phyloP scores from a whole-genome alignment of 2,888 invertebrate species.

The Brachyptera risi region DNA sequence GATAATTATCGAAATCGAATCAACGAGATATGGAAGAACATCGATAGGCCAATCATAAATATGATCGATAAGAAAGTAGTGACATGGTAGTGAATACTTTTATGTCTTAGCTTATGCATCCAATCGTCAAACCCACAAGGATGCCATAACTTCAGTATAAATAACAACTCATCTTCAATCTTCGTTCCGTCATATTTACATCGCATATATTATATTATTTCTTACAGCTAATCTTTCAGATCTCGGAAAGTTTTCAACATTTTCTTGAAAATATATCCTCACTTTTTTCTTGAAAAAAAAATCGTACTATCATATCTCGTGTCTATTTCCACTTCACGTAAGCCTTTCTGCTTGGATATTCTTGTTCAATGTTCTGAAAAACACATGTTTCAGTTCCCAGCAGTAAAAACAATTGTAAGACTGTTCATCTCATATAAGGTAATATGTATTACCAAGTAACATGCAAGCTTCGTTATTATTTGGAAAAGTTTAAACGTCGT shows the following conservation, averaged over 20 bases:
- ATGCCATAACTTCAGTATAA: not conserved
- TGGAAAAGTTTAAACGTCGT: not conserved
- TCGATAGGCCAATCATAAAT: too few relatives aligned
- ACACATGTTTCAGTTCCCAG: conserved; percentile 4
- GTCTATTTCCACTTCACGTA: not conserved
- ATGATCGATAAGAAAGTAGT: too few relatives aligned
- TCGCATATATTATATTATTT: not conserved
- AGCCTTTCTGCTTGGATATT: too few relatives aligned
- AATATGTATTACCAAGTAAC: too few relatives aligned
- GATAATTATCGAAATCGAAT: too few relatives aligned
- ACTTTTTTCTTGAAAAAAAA: not conserved
- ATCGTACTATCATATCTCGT: not conserved
- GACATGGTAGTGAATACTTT: too few relatives aligned
- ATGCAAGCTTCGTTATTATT: too few relatives aligned
- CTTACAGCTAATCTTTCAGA: not conserved
- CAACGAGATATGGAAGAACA: too few relatives aligned
- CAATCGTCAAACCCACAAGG: too few relatives aligned
- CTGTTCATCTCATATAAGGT: too few relatives aligned
- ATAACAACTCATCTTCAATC: not conserved
- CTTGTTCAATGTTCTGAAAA: not conserved
- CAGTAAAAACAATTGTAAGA: conserved; percentile 18
- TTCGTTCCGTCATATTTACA: not conserved
- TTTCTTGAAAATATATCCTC: conserved; percentile 7
- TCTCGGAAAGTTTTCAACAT: conserved; percentile 3
- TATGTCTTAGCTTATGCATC: too few relatives aligned